Conservation (phyloP, 2,113 vertebrate species). For the Salvelinus namaycush region DNA sequence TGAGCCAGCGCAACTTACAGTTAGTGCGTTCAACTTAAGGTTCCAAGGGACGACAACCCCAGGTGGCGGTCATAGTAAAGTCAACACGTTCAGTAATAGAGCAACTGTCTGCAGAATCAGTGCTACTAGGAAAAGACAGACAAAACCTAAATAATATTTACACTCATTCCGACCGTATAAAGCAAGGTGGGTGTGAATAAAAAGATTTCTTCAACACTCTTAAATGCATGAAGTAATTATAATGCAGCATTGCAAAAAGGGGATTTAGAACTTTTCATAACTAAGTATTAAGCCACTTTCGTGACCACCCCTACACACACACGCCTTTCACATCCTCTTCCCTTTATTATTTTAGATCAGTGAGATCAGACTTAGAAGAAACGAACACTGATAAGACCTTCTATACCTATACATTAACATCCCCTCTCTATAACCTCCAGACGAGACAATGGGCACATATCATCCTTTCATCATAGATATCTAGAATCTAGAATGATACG, state of each 20-base stretch:
- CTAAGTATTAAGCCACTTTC: background rate
- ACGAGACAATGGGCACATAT: background rate
- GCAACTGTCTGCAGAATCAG: no score
- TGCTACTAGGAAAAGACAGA: no score
- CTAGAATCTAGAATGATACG: no score
- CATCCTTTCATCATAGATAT: background rate
- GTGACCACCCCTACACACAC: background rate
- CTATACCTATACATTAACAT: no score
- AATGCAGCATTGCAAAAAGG: background rate
- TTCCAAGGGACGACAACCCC: no score
- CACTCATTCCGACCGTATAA: no score
- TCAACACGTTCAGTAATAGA: no score
- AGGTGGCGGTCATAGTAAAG: no score
- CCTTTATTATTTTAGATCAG: conserved; percentile 3
- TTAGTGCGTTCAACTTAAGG: no score
- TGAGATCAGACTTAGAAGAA: background rate
- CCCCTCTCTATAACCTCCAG: background rate
- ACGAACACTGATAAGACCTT: no score
- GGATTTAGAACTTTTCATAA: background rate
- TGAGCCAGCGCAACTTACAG: no score
- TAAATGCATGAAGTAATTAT: background rate
- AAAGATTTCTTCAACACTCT: background rate
- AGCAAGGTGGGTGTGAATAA: background rate
- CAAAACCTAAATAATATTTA: no score
- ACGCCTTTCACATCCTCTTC: conserved; percentile 47